These are phyloP conservation scores for Actinemys pallida DNA, from an alignment of 2,113 vertebrate genomes.

Conservation along the genomic window DNA sequence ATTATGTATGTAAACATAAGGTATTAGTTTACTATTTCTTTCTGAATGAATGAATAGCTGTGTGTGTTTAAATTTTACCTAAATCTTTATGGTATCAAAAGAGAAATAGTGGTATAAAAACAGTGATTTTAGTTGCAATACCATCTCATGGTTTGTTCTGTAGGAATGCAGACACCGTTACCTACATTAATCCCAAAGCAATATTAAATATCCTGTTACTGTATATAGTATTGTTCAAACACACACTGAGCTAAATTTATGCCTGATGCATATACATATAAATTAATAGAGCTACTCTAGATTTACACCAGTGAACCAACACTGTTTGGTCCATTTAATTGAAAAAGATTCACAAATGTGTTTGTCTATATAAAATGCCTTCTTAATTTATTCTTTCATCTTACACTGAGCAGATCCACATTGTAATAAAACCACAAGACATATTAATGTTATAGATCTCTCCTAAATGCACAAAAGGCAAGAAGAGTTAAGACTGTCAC, in stretches of 20 bases:
- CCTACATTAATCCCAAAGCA: neutral
- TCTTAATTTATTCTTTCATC: neutral
- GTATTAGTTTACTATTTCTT: constrained; percentile 38
- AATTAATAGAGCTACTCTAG: neutral
- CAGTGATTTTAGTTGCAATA: constrained; percentile 36
- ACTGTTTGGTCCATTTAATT: neutral
- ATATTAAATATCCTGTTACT: neutral
- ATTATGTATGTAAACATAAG: constrained; percentile 65
- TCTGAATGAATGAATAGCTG: constrained; percentile 22
- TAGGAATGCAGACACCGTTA: neutral
- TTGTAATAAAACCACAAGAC: neutral
- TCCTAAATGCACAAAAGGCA: neutral
- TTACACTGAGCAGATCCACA: neutral
- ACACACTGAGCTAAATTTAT: constrained; percentile 59
- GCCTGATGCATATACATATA: neutral
- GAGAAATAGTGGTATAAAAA: neutral
- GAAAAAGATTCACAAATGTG: neutral
- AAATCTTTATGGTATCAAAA: constrained; percentile 38
- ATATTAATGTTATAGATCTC: neutral
- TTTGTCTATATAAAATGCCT: neutral
- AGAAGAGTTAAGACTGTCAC: neutral
- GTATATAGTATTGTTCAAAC: constrained; percentile 33
- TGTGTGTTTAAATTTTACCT: constrained; percentile 24
- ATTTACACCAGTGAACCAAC: neutral
- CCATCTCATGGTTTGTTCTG: constrained; percentile 13